Conservation (phyloP, 2,113 vertebrate genomes). For the Dicaeum eximium region DNA sequence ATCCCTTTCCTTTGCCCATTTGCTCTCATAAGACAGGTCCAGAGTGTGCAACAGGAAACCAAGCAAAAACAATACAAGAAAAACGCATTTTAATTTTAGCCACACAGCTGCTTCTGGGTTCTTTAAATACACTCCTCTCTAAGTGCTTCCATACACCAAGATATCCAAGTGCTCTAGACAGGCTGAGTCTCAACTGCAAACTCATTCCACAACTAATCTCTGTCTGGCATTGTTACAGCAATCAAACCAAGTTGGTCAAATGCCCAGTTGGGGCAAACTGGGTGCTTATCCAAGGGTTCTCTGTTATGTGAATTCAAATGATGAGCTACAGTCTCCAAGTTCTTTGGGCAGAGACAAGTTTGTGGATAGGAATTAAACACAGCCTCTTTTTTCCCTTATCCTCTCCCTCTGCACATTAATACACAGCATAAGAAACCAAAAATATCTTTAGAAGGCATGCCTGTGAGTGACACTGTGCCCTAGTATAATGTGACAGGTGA, state of each 20-base stretch:
- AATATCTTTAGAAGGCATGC: slow-evolving; percentile 7
- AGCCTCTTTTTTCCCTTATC: not conserved
- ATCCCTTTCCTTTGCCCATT: slow-evolving; percentile 20
- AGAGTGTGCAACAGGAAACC: slow-evolving; percentile 53
- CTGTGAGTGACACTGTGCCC: slow-evolving; percentile 7
- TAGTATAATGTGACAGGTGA: not conserved
- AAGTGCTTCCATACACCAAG: slow-evolving; percentile 59
- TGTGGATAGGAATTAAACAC: not conserved
- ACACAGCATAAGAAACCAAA: slow-evolving; percentile 2
- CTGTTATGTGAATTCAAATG: not conserved
- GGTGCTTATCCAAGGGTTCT: not conserved
- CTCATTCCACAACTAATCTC: slow-evolving; percentile 60
- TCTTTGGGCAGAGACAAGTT: not conserved
- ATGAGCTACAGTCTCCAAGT: not conserved
- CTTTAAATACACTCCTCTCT: slow-evolving; percentile 58
- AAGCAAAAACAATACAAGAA: slow-evolving; percentile 61
- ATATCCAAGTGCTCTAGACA: slow-evolving; percentile 25
- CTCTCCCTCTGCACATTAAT: not conserved
- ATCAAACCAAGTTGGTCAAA: slow-evolving; percentile 35
- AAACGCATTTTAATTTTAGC: slow-evolving; percentile 67
- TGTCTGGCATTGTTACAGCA: slow-evolving; percentile 33
- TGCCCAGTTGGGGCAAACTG: slow-evolving; percentile 8
- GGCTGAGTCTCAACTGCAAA: slow-evolving; percentile 29
- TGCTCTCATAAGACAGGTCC: slow-evolving; percentile 7
- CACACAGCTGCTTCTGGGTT: slow-evolving; percentile 57